A percentile compares a stretch with the other conserved stretches of the same genome.
Evolutionary conservation across 2,888 invertebrate species (phyloP).

Genomic region (Nebria salina): DNA sequence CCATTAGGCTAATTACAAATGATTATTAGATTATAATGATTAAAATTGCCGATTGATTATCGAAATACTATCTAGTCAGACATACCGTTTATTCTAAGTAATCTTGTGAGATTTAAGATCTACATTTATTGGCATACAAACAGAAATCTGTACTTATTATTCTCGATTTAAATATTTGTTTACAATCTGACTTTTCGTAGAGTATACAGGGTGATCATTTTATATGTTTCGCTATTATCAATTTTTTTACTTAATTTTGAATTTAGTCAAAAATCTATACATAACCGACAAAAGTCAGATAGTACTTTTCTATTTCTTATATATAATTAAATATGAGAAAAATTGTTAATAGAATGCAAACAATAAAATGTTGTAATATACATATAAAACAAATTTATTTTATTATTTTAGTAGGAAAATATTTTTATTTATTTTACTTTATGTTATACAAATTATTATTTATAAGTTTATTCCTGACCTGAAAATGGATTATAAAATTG

Average conservation of each 20-base stretch:
- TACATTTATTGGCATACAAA: not conserved
- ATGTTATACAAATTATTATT: not conserved
- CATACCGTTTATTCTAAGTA: not conserved
- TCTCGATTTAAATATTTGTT: not conserved
- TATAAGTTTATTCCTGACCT: not conserved
- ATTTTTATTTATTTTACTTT: not conserved
- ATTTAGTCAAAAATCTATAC: not conserved
- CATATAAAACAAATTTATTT: not conserved
- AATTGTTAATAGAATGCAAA: not conserved
- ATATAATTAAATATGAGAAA: too few relatives aligned
- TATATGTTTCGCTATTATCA: not conserved
- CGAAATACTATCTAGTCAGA: constrained; percentile 9
- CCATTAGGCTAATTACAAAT: constrained; percentile 41
- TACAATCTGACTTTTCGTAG: too few relatives aligned
- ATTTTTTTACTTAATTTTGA: not conserved
- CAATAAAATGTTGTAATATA: not conserved
- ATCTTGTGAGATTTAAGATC: not conserved
- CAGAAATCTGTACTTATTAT: not conserved
- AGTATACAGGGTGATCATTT: not conserved
- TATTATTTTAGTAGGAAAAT: not conserved
- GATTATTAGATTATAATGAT: constrained; percentile 19
- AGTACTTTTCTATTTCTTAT: too few relatives aligned
- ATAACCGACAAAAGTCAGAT: not conserved
- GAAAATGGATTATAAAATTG: not conserved
- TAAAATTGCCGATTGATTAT: constrained; percentile 27